Base-by-base conservation (phyloP, 1,140 invertebrate genomes). In the Drosophila sulfurigaster region DNA sequence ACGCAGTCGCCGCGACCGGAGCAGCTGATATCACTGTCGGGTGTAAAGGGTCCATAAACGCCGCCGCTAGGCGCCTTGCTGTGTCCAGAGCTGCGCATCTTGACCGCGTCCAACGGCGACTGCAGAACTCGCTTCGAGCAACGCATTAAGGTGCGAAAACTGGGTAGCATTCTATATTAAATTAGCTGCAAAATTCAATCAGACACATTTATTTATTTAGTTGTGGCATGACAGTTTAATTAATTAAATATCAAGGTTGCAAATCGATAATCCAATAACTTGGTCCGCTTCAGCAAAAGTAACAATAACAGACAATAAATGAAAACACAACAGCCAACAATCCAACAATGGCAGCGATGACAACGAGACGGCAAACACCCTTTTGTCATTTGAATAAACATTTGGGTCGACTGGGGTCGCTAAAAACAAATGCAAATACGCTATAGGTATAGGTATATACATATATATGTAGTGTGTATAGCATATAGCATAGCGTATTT, bases 1-100 rank as follows among this genome's bases (percentile, higher is more conserved):
- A 97, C 95, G 92, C 97, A 98, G 93, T 98, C 97, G 7, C 97
- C 98, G 70, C 97, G 96, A n/a, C 97, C 97, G 2, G 92, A 92
- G 58, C 92, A 92, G 65, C 91, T 91, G 62, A 91, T 79, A 64
- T 88, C 79, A 72, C 79, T 82, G 65, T 75, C 83, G 45, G 81
- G 85, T 15, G 81, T 81, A 0, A 88, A 88, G 56, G 83, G 83
- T 0, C 83, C 83, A 15, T 78, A 88, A 16, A 79, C 69, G 45
- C 82, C 74, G 13, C 46, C 67, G 51, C 56, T 57, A 2, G 81
- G 46, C 43, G 83, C 67, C 38, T 90, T 90, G 51, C 75, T 90
- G 15, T 85, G 81, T 7, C 83, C 85, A 28, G 51, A 25, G 78
- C 48, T 88, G 13, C 69, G 75, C 85, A 88, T 88, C 54, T 85